Evolutionary conservation across 1,140 invertebrate species (phyloP).

Genomic region (Ditylenchus dipsaci): DNA sequence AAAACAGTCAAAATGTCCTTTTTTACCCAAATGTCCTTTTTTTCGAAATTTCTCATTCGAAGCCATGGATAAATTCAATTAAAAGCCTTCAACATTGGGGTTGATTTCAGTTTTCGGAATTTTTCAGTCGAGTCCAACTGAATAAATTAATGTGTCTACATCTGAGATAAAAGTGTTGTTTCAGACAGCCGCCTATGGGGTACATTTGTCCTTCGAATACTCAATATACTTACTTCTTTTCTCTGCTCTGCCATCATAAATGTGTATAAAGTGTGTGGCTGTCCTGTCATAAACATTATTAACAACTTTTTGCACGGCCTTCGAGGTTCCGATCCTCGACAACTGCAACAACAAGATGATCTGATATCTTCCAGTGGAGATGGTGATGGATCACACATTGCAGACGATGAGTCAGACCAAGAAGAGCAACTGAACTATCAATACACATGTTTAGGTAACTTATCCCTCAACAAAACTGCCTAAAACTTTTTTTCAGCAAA

Average conservation of each 20-base stretch:
- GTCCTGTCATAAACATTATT: not conserved
- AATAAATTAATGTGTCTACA: too few relatives aligned
- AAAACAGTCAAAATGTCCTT: too few relatives aligned
- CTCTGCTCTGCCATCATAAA: not conserved
- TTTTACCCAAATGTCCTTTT: too few relatives aligned
- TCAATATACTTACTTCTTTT: not conserved
- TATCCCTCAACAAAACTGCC: too few relatives aligned
- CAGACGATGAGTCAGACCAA: constrained; percentile 23
- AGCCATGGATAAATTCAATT: too few relatives aligned
- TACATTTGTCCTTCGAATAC: not conserved
- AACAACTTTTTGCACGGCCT: not conserved
- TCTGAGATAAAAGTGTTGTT: not conserved
- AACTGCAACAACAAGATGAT: constrained; percentile 15
- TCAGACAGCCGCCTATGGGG: not conserved
- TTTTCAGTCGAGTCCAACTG: too few relatives aligned
- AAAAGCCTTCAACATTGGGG: too few relatives aligned
- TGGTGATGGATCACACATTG: constrained; percentile 25
- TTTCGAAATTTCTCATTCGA: too few relatives aligned
- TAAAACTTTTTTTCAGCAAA: too few relatives aligned
- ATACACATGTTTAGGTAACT: not conserved
- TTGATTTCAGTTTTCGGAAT: too few relatives aligned
- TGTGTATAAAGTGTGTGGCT: not conserved
- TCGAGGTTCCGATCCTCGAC: not conserved
- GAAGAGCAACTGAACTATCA: constrained; percentile 13
- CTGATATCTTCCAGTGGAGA: constrained; percentile 28